Percentiles rank a stretch among this genome's conserved stretches.
Evolutionary conservation across 2,888 invertebrate species (phyloP).

Genomic region (Erynnis tages): DNA sequence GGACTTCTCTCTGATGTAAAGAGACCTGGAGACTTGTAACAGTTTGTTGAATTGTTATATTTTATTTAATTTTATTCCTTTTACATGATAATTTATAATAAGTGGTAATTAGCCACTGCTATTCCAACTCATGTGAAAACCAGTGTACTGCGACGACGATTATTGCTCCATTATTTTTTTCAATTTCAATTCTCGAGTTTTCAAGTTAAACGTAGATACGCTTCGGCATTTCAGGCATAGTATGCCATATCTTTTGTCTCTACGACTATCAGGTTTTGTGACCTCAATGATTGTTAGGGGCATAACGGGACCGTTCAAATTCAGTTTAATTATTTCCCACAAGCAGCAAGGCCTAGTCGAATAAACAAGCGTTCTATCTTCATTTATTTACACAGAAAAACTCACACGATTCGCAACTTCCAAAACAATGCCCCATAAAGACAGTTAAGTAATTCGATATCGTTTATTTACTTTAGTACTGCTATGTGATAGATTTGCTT

Average conservation of each 20-base stretch:
- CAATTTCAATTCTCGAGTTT: slow-evolving; percentile 1
- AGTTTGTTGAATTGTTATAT: too few relatives aligned
- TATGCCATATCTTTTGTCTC: slow-evolving; percentile 13
- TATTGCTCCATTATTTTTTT: too few relatives aligned
- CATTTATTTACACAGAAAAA: slow-evolving; percentile 40
- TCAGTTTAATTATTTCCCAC: slow-evolving; percentile 44
- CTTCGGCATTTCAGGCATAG: slow-evolving; percentile 3
- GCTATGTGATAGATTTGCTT: background rate
- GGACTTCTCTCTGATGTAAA: too few relatives aligned
- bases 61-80: too few relatives aligned
- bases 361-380: slow-evolving; percentile 35
- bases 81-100: too few relatives aligned
- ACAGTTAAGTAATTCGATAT: slow-evolving; percentile 41
- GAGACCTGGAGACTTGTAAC: too few relatives aligned
- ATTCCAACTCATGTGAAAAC: too few relatives aligned
- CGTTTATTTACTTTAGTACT: slow-evolving; percentile 12
- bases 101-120: too few relatives aligned
- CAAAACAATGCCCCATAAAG: slow-evolving; percentile 59
- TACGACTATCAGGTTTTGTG: background rate
- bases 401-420: slow-evolving; percentile 41
- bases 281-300: background rate
- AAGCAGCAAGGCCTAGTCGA: slow-evolving; percentile 30
- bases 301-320: slow-evolving; percentile 33
- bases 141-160: too few relatives aligned
- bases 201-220: background rate